A percentile compares a stretch with the other conserved stretches of the same genome.
Conservation (phyloP, 2,888 invertebrate species). For the Linnaemya tessellans region DNA sequence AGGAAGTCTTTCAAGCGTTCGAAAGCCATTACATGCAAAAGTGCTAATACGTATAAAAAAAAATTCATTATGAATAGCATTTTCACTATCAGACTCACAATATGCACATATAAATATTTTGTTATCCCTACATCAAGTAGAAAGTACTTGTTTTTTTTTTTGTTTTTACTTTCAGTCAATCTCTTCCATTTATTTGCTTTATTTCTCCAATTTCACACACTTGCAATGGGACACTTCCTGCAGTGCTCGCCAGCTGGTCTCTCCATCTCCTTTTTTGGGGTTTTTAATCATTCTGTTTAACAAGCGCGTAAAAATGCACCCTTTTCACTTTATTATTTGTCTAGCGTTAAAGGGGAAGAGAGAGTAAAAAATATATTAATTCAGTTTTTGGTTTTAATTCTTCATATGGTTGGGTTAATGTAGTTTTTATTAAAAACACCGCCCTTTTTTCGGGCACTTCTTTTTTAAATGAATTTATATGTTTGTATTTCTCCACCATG, state of each 20-base stretch:
- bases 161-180: not conserved
- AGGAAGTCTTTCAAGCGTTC: not conserved
- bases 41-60: too few species aligned
- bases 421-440: slow-evolving; percentile 72
- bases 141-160: too few species aligned
- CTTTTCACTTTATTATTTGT: slow-evolving; percentile 79
- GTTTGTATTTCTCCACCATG: slow-evolving; percentile 55
- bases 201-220: not conserved
- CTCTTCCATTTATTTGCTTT: not conserved
- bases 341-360: not conserved
- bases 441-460: slow-evolving; percentile 82
- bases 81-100: not conserved
- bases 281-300: slow-evolving; percentile 65
- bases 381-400: slow-evolving; percentile 53
- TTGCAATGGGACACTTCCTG: slow-evolving; percentile 26
- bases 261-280: not conserved
- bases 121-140: too few species aligned
- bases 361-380: slow-evolving; percentile 49
- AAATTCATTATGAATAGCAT: not conserved
- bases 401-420: slow-evolving; percentile 69
- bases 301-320: slow-evolving; percentile 75
- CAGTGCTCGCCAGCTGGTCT: not conserved
- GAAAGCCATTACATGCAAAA: not conserved
- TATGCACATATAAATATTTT: not conserved
- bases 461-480: slow-evolving; percentile 60